A percentile compares a stretch with the other conserved stretches of the same genome.
phyloP scores from a whole-genome alignment of 2,888 invertebrate species.

The Blastobasis adustella region DNA sequence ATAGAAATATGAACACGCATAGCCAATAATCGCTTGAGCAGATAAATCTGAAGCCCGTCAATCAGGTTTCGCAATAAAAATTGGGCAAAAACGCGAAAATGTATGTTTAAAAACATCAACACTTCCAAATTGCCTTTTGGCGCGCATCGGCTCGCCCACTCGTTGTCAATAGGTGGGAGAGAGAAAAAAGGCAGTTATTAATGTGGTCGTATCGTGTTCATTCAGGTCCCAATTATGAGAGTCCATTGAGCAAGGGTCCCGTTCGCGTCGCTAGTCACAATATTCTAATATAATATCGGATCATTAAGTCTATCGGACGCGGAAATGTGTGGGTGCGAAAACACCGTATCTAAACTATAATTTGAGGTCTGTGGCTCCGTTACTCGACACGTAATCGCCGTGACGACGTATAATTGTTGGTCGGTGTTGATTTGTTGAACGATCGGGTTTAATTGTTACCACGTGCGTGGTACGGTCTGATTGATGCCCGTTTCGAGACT shows the following conservation, averaged over 20 bases:
- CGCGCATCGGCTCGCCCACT: background rate
- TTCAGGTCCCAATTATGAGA: conserved; percentile 45
- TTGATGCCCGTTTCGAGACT: too few relatives aligned
- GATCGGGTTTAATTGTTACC: conserved; percentile 63
- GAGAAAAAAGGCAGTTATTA: conserved; percentile 28
- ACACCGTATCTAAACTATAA: conserved; percentile 71
- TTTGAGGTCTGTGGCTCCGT: conserved; percentile 58
- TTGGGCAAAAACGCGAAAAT: conserved; percentile 5
- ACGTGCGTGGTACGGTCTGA: conserved; percentile 40
- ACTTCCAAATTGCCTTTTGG: conserved; percentile 18
- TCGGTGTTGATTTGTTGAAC: conserved; percentile 57
- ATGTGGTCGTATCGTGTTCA: conserved; percentile 40
- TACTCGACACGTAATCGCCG: conserved; percentile 52
- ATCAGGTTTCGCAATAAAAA: too few relatives aligned
- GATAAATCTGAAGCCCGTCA: too few relatives aligned
- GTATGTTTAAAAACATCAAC: conserved; percentile 24
- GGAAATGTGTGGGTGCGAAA: conserved; percentile 74
- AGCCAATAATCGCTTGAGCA: too few relatives aligned
- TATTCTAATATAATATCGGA: conserved; percentile 67
- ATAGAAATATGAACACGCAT: background rate
- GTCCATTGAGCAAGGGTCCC: conserved; percentile 44
- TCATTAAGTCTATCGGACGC: conserved; percentile 63
- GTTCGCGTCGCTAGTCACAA: conserved; percentile 50
- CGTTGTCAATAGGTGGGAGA: conserved; percentile 25
- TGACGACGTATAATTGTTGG: conserved; percentile 62